phyloP scores from a whole-genome alignment of 1,140 invertebrate species.

The Apis dorsata region DNA sequence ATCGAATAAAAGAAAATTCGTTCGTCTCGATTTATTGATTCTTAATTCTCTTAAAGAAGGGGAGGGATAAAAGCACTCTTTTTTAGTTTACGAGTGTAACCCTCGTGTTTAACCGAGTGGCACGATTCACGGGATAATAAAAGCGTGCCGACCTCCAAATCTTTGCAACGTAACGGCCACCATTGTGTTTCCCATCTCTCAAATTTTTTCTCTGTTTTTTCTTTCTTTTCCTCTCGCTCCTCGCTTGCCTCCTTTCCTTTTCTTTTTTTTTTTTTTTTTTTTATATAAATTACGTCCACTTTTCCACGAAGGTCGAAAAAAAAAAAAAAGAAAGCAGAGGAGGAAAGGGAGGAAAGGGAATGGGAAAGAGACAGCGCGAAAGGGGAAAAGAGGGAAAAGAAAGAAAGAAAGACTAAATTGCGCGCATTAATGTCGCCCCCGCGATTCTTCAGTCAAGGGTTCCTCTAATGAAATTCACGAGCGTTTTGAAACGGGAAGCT shows the following conservation, averaged over 20 bases:
- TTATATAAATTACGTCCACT: slow-evolving; percentile 36
- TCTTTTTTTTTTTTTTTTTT: neutral
- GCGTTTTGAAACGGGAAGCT: slow-evolving; percentile 62
- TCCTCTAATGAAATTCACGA: slow-evolving; percentile 63
- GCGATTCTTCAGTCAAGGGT: slow-evolving; percentile 51
- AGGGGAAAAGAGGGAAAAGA: neutral
- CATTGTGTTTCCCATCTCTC: slow-evolving; percentile 16
- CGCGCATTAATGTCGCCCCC: slow-evolving; percentile 56
- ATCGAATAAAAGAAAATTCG: neutral
- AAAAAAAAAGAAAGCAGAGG: neutral
- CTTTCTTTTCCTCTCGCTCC: neutral
- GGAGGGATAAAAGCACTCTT: neutral
- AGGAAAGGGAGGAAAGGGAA: slow-evolving; percentile 11
- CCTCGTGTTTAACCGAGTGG: slow-evolving; percentile 23
- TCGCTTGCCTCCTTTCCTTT: neutral
- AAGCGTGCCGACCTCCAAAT: slow-evolving; percentile 26
- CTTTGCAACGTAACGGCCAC: slow-evolving; percentile 27
- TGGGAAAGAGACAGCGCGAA: neutral
- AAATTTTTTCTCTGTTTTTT: neutral
- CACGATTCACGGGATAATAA: slow-evolving; percentile 31
- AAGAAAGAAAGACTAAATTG: slow-evolving; percentile 54
- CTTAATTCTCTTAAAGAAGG: too few species aligned
- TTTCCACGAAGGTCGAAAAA: slow-evolving; percentile 30
- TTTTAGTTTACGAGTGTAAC: neutral
- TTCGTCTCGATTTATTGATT: neutral